These are phyloP conservation scores for cat (Felis catus) DNA, from an alignment of 2,113 vertebrate species.

Conservation along the genomic window DNA sequence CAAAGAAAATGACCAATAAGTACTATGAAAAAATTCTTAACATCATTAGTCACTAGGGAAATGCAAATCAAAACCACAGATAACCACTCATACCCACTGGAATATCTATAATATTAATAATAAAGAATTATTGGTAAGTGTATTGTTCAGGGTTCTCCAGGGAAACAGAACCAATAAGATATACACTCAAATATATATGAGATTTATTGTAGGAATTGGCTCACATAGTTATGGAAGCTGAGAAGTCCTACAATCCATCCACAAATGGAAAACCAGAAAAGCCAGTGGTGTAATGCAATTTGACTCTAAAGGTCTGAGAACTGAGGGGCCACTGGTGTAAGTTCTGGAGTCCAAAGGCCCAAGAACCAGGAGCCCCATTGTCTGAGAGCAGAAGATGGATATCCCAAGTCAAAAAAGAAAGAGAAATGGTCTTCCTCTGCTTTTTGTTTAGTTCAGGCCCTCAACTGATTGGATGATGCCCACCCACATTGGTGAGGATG, in stretches of 20 bases:
- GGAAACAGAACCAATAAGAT: background rate
- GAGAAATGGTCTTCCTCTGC: background rate
- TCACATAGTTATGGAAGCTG: background rate
- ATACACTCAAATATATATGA: background rate
- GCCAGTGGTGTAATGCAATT: background rate
- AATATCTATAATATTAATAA: background rate
- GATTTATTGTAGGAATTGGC: background rate
- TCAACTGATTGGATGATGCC: background rate
- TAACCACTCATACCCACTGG: background rate
- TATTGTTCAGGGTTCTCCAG: background rate
- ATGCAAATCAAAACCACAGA: background rate
- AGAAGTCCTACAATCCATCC: background rate
- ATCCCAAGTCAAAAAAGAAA: background rate
- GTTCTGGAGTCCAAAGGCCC: background rate
- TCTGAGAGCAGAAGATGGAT: background rate
- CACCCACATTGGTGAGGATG: background rate
- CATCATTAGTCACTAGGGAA: background rate
- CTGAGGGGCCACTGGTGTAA: background rate
- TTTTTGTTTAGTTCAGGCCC: background rate
- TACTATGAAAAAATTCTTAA: background rate
- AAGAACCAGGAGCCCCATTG: background rate
- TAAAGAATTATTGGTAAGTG: background rate
- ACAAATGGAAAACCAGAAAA: background rate
- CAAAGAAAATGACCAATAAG: background rate
- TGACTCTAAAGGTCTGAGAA: background rate